A percentile compares a stretch with the other conserved stretches of the same genome.
Conservation (phyloP, 2,113 vertebrate genomes). For the Ranitomeya imitator region DNA sequence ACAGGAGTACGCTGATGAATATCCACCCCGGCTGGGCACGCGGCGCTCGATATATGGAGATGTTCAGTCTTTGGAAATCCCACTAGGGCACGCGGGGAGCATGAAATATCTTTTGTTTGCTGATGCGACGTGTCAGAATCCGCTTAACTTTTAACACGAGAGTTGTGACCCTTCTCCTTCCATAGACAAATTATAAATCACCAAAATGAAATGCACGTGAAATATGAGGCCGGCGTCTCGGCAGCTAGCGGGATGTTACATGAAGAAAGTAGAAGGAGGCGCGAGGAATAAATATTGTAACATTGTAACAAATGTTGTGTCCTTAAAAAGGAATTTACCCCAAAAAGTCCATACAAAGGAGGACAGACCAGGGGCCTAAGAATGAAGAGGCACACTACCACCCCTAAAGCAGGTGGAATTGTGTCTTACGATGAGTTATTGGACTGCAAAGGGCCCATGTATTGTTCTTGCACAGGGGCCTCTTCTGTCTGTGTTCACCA, state of each 20-base stretch:
- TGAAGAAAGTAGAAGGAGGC: neutral
- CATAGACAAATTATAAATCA: conserved; percentile 6
- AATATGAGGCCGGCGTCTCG: neutral
- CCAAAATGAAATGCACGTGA: neutral
- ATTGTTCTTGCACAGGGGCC: no score
- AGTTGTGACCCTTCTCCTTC: conserved; percentile 10
- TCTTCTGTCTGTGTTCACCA: no score
- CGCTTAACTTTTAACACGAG: conserved; percentile 28
- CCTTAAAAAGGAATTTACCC: neutral
- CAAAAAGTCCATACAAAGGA: neutral
- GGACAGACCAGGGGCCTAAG: no score
- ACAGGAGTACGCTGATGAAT: conserved; percentile 15
- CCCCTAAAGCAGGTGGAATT: no score
- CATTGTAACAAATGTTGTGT: neutral
- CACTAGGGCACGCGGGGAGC: neutral
- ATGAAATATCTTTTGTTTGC: conserved; percentile 14
- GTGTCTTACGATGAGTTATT: no score
- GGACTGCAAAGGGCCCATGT: no score
- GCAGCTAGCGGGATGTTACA: neutral
- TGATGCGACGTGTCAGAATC: conserved; percentile 16
- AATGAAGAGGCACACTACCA: no score
- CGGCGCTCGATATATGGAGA: conserved; percentile 1
- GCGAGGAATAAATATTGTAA: neutral
- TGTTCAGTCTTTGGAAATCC: conserved; percentile 26
- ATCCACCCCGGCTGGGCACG: neutral